Conservation (phyloP, 1,140 invertebrate species). For the Spodoptera litura region DNA sequence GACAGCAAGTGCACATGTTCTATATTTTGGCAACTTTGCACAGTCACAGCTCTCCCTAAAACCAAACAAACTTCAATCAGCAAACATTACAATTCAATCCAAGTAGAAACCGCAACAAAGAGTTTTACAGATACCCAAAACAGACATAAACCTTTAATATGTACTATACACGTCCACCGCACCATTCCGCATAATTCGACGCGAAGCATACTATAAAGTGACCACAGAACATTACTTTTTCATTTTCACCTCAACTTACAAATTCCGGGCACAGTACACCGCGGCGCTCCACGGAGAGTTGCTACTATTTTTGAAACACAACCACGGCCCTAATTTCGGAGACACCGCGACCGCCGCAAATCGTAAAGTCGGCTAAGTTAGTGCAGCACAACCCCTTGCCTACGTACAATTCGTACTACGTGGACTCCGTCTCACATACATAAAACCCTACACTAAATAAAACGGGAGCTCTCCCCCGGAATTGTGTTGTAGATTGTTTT, state of each 20-base stretch:
- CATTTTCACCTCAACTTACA: slow-evolving; percentile 38
- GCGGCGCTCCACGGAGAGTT: slow-evolving; percentile 31
- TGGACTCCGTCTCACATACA: slow-evolving; percentile 4
- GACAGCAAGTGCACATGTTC: too few species aligned
- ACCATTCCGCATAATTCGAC: slow-evolving; percentile 31
- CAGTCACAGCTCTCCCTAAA: too few species aligned
- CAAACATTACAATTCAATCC: not conserved
- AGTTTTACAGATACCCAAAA: not conserved
- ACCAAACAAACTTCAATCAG: too few species aligned
- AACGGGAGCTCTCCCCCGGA: slow-evolving; percentile 27
- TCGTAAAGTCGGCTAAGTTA: slow-evolving; percentile 48
- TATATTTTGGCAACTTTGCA: too few species aligned
- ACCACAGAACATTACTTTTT: slow-evolving; percentile 39
- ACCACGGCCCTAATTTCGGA: slow-evolving; percentile 46
- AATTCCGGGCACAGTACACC: slow-evolving; percentile 22
- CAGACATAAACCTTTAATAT: slow-evolving; percentile 2
- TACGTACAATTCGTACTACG: not conserved
- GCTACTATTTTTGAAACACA: slow-evolving; percentile 46
- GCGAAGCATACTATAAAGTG: slow-evolving; percentile 29
- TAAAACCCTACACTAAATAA: slow-evolving; percentile 19
- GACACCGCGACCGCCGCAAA: slow-evolving; percentile 42
- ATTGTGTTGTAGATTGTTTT: slow-evolving; percentile 42
- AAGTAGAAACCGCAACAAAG: not conserved
- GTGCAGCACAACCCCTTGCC: slow-evolving; percentile 36
- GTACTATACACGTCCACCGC: not conserved